These are phyloP conservation scores for Hirtodrosophila alboralis DNA, from an alignment of 2,888 invertebrate genomes.

Conservation along the genomic window DNA sequence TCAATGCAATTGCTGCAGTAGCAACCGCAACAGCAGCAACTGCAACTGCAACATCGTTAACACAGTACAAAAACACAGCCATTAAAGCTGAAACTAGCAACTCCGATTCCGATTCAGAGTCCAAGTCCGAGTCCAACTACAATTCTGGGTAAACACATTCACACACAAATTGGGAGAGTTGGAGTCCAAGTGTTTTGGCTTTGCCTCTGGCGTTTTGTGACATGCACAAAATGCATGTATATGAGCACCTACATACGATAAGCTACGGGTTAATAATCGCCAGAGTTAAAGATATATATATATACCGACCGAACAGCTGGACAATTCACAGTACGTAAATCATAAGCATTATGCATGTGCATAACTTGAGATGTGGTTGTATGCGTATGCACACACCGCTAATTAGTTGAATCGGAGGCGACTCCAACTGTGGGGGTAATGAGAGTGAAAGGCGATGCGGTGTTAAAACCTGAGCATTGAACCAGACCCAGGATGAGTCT, in stretches of 20 bases:
- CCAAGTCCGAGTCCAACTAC: slow-evolving; percentile 16
- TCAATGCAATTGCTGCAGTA: slow-evolving; percentile 66
- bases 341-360: slow-evolving; percentile 74
- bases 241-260: slow-evolving; percentile 74
- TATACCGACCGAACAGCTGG: slow-evolving; percentile 25
- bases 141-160: slow-evolving; percentile 19
- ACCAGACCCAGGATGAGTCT: too few relatives aligned
- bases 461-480: slow-evolving; percentile 33
- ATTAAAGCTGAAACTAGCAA: slow-evolving; percentile 54
- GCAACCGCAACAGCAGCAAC: slow-evolving; percentile 76
- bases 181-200: slow-evolving; percentile 17
- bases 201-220: slow-evolving; percentile 62
- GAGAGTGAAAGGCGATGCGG: slow-evolving; percentile 68
- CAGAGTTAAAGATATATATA: slow-evolving; percentile 18
- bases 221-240: slow-evolving; percentile 80
- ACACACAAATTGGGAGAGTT: slow-evolving; percentile 1
- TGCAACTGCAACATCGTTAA: slow-evolving; percentile 75
- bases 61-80: slow-evolving; percentile 74
- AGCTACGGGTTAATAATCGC: slow-evolving; percentile 70
- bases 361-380: slow-evolving; percentile 64
- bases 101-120: slow-evolving; percentile 33
- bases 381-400: slow-evolving; percentile 60
- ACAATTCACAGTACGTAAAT: slow-evolving; percentile 67
- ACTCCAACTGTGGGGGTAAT: slow-evolving; percentile 38
- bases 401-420: slow-evolving; percentile 64